Percentiles rank a stretch among this genome's conserved stretches.
Evolutionary conservation across 1,140 invertebrate species (phyloP).

Genomic region (Drosophila chauvacae): DNA sequence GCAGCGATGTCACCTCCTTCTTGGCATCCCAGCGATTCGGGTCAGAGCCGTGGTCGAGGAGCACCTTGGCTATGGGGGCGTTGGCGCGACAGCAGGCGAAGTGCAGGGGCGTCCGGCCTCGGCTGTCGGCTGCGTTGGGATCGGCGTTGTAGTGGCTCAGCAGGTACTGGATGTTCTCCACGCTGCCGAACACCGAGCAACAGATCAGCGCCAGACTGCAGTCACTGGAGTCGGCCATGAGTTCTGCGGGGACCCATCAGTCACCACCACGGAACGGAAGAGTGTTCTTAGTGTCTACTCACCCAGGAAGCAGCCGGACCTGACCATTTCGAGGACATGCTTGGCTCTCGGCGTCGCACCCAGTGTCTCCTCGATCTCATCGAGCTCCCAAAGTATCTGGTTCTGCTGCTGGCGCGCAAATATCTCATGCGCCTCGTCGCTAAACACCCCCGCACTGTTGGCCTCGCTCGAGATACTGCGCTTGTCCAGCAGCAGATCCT

Average conservation of each 20-base stretch:
- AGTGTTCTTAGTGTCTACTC: background rate
- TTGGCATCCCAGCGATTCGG: constrained; percentile 88
- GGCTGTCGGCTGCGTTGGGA: constrained; percentile 68
- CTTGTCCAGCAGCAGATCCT: constrained; percentile 72
- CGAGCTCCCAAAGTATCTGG: constrained; percentile 84
- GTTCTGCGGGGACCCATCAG: constrained; percentile 34
- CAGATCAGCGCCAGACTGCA: constrained; percentile 75
- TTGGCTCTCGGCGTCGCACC: constrained; percentile 85
- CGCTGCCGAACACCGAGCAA: constrained; percentile 60
- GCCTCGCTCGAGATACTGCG: constrained; percentile 86
- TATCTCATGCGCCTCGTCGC: constrained; percentile 79
- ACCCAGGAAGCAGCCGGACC: constrained; percentile 83
- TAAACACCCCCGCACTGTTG: constrained; percentile 81
- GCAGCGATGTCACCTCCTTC: constrained; percentile 89
- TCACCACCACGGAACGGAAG: background rate
- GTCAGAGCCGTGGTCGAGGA: constrained; percentile 88
- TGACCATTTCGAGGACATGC: constrained; percentile 85
- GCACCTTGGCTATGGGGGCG: constrained; percentile 87
- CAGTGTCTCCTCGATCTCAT: constrained; percentile 84
- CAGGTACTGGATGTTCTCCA: constrained; percentile 68
- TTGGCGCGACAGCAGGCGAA: constrained; percentile 90
- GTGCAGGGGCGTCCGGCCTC: constrained; percentile 89
- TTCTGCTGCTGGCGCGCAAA: constrained; percentile 71
- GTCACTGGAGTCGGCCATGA: constrained; percentile 64
- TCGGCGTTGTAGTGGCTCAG: constrained; percentile 67